These are phyloP conservation scores for Cephus pulcher DNA, from an alignment of 2,888 invertebrate genomes.

Conservation along the genomic window DNA sequence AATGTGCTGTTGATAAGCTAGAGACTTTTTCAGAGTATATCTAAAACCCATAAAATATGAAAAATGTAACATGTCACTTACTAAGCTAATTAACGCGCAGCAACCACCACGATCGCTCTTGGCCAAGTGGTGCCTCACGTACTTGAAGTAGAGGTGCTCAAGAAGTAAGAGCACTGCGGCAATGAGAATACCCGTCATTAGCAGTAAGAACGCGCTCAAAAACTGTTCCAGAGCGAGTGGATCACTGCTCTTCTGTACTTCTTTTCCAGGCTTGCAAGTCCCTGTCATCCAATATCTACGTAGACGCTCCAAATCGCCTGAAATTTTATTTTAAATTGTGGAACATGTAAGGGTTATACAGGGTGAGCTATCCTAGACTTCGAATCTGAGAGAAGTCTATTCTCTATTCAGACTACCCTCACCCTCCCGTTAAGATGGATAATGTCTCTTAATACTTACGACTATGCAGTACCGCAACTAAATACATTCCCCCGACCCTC, in stretches of 20 bases:
- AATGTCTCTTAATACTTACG: too few species aligned
- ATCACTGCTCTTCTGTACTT: conserved; percentile 91
- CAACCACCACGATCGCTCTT: conserved; percentile 92
- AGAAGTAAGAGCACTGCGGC: conserved; percentile 88
- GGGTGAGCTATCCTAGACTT: too few species aligned
- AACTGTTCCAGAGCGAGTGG: conserved; percentile 94
- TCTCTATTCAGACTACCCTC: too few species aligned
- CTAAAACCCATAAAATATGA: conserved; percentile 61
- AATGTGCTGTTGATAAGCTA: too few species aligned
- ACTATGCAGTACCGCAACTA: too few species aligned
- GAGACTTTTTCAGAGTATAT: too few species aligned
- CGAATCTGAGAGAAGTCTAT: too few species aligned
- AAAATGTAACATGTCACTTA: conserved; percentile 71
- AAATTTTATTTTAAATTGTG: conserved; percentile 10
- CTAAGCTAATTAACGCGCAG: conserved; percentile 93
- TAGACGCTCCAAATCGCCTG: conserved; percentile 92
- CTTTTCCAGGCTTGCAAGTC: conserved; percentile 91
- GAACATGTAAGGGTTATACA: too few species aligned
- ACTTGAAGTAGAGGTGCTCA: conserved; percentile 96
- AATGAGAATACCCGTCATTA: conserved; percentile 94
- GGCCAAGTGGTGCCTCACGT: conserved; percentile 87
- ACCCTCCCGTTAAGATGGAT: too few species aligned
- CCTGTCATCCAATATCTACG: conserved; percentile 98
- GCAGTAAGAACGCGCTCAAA: conserved; percentile 94
- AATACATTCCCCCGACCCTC: too few species aligned